Evolutionary conservation across 2,797 vertebrate genomes (phyloP).

Genomic region (Sebastes oblongus): DNA sequence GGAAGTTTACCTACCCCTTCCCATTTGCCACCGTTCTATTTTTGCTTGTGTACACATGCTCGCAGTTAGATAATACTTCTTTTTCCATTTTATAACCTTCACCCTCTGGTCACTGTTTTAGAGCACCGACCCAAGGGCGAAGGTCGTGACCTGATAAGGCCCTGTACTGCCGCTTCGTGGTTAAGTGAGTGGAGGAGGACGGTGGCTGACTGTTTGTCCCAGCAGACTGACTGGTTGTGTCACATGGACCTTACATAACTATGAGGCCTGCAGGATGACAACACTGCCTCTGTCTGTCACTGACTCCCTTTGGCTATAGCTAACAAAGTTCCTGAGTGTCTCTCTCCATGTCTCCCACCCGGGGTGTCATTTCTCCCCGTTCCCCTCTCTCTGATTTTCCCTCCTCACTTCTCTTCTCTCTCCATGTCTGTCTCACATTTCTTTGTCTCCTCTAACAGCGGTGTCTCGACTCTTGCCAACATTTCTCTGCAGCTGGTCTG

Average conservation of each 20-base stretch:
- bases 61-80: not conserved
- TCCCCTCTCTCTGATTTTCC: constrained; percentile 14
- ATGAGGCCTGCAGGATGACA: constrained; percentile 50
- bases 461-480: constrained; percentile 52
- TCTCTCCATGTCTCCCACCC: constrained; percentile 23
- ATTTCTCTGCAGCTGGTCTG: constrained; percentile 67
- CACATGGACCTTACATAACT: constrained; percentile 71
- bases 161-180: constrained; percentile 8
- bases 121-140: not conserved
- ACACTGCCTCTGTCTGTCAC: constrained; percentile 48
- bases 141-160: constrained; percentile 29
- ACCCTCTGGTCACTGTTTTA: not conserved
- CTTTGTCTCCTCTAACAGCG: constrained; percentile 52
- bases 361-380: constrained; percentile 24
- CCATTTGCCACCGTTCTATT: not conserved
- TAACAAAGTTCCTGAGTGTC: constrained; percentile 51
- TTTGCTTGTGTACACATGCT: not conserved
- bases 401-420: constrained; percentile 10
- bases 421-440: constrained; percentile 12
- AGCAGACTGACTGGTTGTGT: constrained; percentile 42
- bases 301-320: constrained; percentile 41
- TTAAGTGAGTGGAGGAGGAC: constrained; percentile 27
- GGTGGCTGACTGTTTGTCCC: constrained; percentile 42
- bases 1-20: constrained; percentile 3
- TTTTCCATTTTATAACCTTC: constrained; percentile 14